These are phyloP conservation scores for Chionodraco myersi DNA, from an alignment of 2,113 vertebrate genomes.

Conservation along the genomic window DNA sequence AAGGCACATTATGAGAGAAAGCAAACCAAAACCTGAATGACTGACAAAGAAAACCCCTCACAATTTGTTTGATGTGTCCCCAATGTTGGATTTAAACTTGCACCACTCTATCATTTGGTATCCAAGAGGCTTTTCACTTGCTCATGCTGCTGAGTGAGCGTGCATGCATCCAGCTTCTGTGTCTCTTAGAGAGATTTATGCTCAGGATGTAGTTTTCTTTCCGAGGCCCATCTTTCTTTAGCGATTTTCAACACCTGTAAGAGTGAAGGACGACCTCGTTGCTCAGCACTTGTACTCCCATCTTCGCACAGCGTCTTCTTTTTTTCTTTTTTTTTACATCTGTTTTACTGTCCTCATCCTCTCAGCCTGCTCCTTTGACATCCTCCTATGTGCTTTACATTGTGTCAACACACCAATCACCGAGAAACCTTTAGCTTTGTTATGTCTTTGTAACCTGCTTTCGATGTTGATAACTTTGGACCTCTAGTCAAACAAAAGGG, in stretches of 20 bases:
- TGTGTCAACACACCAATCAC: background rate
- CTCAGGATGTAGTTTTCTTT: constrained; percentile 19
- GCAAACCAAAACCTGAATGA: too few relatives aligned
- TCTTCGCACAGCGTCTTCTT: background rate
- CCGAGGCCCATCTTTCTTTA: constrained; percentile 30
- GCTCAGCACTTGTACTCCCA: constrained; percentile 14
- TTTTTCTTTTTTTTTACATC: background rate
- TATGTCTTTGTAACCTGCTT: constrained; percentile 3
- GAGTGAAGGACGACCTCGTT: constrained; percentile 39
- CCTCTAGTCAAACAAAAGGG: background rate
- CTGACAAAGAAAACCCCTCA: too few relatives aligned
- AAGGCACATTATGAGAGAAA: too few relatives aligned
- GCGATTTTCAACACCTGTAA: constrained; percentile 36
- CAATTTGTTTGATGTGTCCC: too few relatives aligned
- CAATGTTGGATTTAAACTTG: too few relatives aligned
- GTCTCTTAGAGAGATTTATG: constrained; percentile 14
- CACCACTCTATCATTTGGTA: background rate
- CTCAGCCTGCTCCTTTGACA: background rate
- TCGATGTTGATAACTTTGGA: constrained; percentile 26
- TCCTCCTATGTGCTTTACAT: constrained; percentile 37
- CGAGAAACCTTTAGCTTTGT: background rate
- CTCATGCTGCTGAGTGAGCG: constrained; percentile 13
- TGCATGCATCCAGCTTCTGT: constrained; percentile 18
- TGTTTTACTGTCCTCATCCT: background rate
- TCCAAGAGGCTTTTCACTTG: constrained; percentile 16